Evolutionary conservation across 2,113 vertebrate genomes (phyloP).

Genomic region (Apteryx owenii): DNA sequence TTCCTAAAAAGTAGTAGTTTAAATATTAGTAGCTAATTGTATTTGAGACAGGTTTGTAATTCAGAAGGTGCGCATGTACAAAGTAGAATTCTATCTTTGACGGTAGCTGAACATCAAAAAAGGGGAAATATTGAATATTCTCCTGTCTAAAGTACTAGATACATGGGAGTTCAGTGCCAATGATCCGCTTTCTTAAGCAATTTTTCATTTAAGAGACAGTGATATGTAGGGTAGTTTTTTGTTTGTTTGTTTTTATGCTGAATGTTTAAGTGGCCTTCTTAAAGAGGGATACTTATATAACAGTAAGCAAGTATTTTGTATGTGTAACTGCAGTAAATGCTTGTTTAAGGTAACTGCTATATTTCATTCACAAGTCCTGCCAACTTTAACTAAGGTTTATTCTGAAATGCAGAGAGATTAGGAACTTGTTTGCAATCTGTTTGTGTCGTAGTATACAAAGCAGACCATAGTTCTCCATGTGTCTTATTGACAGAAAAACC

Average conservation of each 20-base stretch:
- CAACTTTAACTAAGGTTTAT: slow-evolving; percentile 23
- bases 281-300: background rate
- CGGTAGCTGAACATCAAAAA: background rate
- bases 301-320: background rate
- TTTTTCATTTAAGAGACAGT: background rate
- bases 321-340: background rate
- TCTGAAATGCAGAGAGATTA: background rate
- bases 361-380: slow-evolving; percentile 27
- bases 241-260: too few species aligned
- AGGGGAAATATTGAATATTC: background rate
- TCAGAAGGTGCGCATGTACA: background rate
- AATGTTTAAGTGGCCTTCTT: background rate
- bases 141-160: background rate
- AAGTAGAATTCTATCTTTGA: background rate
- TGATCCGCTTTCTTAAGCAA: background rate
- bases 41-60: background rate
- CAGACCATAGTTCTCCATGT: background rate
- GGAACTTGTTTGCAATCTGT: slow-evolving; percentile 25
- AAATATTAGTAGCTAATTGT: background rate
- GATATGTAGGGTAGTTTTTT: fast-evolving
- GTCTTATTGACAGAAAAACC: background rate
- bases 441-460: background rate
- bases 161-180: too few species aligned
- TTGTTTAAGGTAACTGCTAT: background rate
- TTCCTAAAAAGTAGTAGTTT: background rate